phyloP scores from a whole-genome alignment of 2,113 vertebrate genomes.

The Thomomys bottae region DNA sequence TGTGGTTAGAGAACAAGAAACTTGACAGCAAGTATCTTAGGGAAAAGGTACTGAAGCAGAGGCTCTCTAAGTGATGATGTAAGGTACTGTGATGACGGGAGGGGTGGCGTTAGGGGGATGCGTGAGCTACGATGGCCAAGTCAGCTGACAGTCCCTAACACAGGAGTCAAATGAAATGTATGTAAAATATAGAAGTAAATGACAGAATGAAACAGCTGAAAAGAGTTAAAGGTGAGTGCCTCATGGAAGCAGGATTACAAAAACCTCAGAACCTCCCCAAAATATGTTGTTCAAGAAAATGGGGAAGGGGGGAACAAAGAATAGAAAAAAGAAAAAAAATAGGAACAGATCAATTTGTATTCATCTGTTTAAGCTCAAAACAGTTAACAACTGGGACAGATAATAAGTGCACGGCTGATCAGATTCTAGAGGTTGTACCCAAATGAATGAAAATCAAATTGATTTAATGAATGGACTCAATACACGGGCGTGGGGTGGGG shows the following conservation, averaged over 20 bases:
- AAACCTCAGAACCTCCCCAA: neutral
- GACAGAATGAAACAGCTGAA: neutral
- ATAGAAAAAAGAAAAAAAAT: no score
- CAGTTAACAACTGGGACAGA: neutral
- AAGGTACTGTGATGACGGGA: slow-evolving; percentile 41
- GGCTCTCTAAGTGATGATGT: slow-evolving; percentile 55
- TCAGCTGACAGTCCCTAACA: slow-evolving; percentile 50
- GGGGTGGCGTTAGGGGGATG: neutral
- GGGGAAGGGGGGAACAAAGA: no score
- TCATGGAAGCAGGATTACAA: neutral
- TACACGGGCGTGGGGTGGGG: no score
- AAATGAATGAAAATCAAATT: neutral
- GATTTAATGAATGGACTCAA: neutral
- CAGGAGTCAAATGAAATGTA: slow-evolving; percentile 43
- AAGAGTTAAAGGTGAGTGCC: slow-evolving; percentile 10
- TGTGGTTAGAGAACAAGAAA: slow-evolving; percentile 13
- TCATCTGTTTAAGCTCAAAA: no score
- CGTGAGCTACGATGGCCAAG: slow-evolving; percentile 43
- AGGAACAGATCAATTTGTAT: neutral
- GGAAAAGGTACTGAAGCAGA: slow-evolving; percentile 36
- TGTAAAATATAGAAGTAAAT: slow-evolving; percentile 11
- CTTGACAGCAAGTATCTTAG: slow-evolving; percentile 13
- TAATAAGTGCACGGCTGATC: neutral
- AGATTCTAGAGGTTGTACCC: neutral
- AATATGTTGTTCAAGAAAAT: neutral